Evolutionary conservation across 2,888 invertebrate species (phyloP), one percentile per base, ranked within the genome.

Genomic region (Scelioninae gen. 1): DNA sequence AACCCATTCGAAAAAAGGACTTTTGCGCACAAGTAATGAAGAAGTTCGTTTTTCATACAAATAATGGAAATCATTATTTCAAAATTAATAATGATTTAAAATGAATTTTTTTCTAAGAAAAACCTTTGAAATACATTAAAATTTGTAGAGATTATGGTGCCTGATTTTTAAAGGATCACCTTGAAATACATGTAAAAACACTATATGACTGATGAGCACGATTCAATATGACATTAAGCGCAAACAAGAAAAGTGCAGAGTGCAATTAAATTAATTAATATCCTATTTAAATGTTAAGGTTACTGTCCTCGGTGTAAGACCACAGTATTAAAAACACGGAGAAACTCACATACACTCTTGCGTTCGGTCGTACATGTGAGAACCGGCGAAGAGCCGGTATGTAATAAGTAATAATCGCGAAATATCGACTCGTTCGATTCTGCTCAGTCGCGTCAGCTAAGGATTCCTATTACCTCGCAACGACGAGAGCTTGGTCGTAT

Each of bases 351-450:
- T 68, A 68, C 23, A 66, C 38, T 29, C 16, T 32, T 63, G 45
- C 56, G 40, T 8, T 38, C 1, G 49, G 29, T 31, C 34, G 23
- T 34, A 38, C 38, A n/a, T 16, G 51, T 31, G 62, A 72, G 72
- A 53, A 51, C 32, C 38, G 34, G 53, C 49, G 13, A 58, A 71
- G 23, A 74, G 53, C 65, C 55, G 38, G 51, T 79, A 56, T 68
- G 76, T 77, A 76, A 80, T 77, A 76, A 80, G 80, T 76, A 79
- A 84, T 84, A 79, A 79, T 79, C 76, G 62, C 82, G 60, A 77
- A 72, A 83, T 81, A 77, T 83, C 74, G 79, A 76, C 63, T 76
- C 76, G 47, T 51, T 76, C 38, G 45, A 56, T 80, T 82, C 72
- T 60, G 77, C 60, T 74, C 74, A 66, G 76, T 63, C 76, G 69